phyloP scores from a whole-genome alignment of 2,113 vertebrate species.

The Hiodon alosoides region DNA sequence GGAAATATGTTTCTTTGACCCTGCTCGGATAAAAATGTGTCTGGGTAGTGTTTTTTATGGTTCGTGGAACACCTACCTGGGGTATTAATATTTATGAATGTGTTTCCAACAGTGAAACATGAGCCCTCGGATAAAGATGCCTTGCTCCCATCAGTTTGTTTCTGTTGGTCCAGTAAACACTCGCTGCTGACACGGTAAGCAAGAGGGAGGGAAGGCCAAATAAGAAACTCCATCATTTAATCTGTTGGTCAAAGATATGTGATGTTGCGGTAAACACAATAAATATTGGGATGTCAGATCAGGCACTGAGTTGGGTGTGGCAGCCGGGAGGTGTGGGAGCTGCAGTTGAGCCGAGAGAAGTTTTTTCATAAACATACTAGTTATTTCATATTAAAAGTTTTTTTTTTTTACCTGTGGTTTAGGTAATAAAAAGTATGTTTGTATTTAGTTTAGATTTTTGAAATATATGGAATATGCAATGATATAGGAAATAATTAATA shows the following conservation, averaged over 20 bases:
- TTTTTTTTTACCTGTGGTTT: not conserved
- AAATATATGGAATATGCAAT: too few relatives aligned
- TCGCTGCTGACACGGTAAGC: not conserved
- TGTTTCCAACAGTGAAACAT: not conserved
- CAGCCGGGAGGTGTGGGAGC: not conserved
- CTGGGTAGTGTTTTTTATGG: conserved; percentile 9
- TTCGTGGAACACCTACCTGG: conserved; percentile 14
- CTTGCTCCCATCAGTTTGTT: conserved; percentile 5
- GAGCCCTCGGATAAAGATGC: not conserved
- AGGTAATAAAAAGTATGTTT: not conserved
- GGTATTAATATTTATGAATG: conserved; percentile 24
- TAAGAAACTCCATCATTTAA: not conserved
- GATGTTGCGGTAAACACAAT: not conserved
- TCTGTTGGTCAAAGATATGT: not conserved
- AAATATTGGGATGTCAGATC: conserved; percentile 4
- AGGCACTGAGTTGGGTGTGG: not conserved
- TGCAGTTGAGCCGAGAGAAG: not conserved
- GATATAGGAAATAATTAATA: too few relatives aligned
- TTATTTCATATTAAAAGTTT: not conserved
- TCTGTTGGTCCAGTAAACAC: conserved; percentile 16
- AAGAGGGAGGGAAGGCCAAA: not conserved
- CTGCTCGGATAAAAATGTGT: not conserved
- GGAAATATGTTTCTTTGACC: conserved; percentile 10
- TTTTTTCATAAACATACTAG: not conserved
- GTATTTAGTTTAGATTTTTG: too few relatives aligned